Evolutionary conservation across 2,888 invertebrate species (phyloP).

Genomic region (Tachina fera): DNA sequence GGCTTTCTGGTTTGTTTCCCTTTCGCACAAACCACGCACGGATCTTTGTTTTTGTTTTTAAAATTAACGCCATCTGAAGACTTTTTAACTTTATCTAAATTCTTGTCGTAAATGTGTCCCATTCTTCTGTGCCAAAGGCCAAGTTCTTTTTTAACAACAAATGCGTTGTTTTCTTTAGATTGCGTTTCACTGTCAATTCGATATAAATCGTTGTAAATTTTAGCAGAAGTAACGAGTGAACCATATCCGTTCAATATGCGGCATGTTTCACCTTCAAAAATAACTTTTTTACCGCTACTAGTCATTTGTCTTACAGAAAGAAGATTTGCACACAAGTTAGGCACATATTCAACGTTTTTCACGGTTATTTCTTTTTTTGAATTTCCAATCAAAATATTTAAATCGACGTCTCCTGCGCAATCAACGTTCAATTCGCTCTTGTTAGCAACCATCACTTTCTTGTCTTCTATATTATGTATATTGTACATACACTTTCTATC

Average conservation of each 20-base stretch:
- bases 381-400: background rate
- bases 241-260: slow-evolving; percentile 54
- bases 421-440: background rate
- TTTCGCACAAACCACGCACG: slow-evolving; percentile 53
- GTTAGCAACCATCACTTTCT: background rate
- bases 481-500: too few relatives aligned
- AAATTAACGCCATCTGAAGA: slow-evolving; percentile 3
- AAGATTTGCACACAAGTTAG: slow-evolving; percentile 61
- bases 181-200: too few relatives aligned
- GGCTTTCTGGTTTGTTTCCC: slow-evolving; percentile 45
- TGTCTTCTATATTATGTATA: background rate
- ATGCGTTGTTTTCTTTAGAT: too few relatives aligned
- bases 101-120: slow-evolving; percentile 72
- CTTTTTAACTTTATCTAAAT: slow-evolving; percentile 56
- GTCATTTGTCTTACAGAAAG: slow-evolving; percentile 30
- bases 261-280: slow-evolving; percentile 70
- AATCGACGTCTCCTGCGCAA: background rate
- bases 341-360: slow-evolving; percentile 67
- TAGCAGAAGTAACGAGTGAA: too few relatives aligned
- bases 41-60: slow-evolving; percentile 4
- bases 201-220: too few relatives aligned
- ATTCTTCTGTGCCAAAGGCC: slow-evolving; percentile 16
- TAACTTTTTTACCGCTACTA: slow-evolving; percentile 63
- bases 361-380: slow-evolving; percentile 30
- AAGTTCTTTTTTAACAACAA: too few relatives aligned